Percentiles rank a stretch among this genome's conserved stretches.
Conservation (phyloP, 2,888 invertebrate species). For the Tipula helvola region DNA sequence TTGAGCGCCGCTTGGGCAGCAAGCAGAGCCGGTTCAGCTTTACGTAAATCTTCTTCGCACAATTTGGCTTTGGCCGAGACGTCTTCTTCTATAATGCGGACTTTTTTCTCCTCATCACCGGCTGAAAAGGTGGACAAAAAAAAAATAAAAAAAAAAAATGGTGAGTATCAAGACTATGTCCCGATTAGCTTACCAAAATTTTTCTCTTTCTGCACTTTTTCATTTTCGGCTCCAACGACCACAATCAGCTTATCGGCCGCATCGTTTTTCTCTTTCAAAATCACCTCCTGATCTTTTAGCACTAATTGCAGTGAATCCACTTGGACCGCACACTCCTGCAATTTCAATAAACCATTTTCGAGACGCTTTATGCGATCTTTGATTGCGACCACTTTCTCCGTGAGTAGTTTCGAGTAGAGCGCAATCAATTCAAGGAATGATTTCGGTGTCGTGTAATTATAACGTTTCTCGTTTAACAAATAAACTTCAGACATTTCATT, state of each 20-base stretch:
- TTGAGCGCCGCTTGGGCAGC: conserved; percentile 86
- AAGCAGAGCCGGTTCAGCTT: conserved; percentile 80
- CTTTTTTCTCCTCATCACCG: conserved; percentile 79
- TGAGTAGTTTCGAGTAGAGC: conserved; percentile 60
- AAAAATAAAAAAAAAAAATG: not conserved
- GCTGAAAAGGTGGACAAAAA: conserved; percentile 32
- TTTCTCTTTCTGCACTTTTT: conserved; percentile 81
- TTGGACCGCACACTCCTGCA: conserved; percentile 75
- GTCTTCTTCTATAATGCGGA: conserved; percentile 77
- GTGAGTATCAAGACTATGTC: not conserved
- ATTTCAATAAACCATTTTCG: conserved; percentile 77
- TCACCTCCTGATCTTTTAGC: conserved; percentile 61
- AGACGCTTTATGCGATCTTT: conserved; percentile 64
- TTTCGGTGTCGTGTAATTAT: conserved; percentile 95
- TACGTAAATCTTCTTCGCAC: conserved; percentile 79
- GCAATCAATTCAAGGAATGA: conserved; percentile 87
- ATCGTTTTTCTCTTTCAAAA: conserved; percentile 75
- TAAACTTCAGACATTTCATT: conserved; percentile 73
- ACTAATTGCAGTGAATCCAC: conserved; percentile 70
- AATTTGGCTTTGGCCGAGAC: conserved; percentile 73
- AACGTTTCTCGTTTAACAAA: conserved; percentile 71
- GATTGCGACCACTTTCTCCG: conserved; percentile 53
- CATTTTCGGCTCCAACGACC: conserved; percentile 79
- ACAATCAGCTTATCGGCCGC: conserved; percentile 79
- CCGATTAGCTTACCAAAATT: conserved; percentile 43